Evolutionary conservation across 2,888 invertebrate genomes (phyloP), one percentile per base, ranked within the genome.

Genomic region (Trimorus sp.): DNA sequence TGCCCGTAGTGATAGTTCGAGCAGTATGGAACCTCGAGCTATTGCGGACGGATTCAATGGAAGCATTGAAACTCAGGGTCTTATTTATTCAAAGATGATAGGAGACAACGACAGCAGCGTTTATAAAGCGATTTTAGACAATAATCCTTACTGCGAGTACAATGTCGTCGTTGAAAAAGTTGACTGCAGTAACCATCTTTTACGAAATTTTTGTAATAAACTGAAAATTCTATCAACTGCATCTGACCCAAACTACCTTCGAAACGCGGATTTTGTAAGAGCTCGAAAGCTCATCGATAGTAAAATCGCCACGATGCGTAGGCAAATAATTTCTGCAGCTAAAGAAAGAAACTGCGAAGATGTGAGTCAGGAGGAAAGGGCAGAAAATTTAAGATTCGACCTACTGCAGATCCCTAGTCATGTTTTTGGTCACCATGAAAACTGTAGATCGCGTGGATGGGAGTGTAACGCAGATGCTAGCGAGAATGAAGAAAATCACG

Each of bases 91-190:
- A 66, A 62, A n/a, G 40, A n/a, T 74, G 15, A 76, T 84, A n/a
- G 75, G 74, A 0, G 84, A 85, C 14, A 90, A 90, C 9, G 91
- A 91, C 76, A 87, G 88, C 12, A 89, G 86, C 12, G 89, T 90
- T 1, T 89, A 85, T 48, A 84, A 85, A 56, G 84, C 84, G 83
- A 84, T 90, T 7, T n/a, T 78, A 38, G 84, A 88, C 79, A 62
- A 63, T 15, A 76, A 84, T 36, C 83, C 86, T 4, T 89, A 90
- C 79, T 82, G 1, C 2, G 48, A 49, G 1, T 15, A 54, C 5
- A 15, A 51, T 1, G n/a, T 83, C 14, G 51, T 7, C 0, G 70
- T 77, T 0, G 37, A 69, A 84, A 68, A 68, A 68, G 54, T 60
- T 63, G 63, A 80, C 74, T 91, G 90, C 75, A 80, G 14, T 4